These are phyloP conservation scores for Benthosema pterotum DNA, from an alignment of 2,797 vertebrate species.

Conservation along the genomic window DNA sequence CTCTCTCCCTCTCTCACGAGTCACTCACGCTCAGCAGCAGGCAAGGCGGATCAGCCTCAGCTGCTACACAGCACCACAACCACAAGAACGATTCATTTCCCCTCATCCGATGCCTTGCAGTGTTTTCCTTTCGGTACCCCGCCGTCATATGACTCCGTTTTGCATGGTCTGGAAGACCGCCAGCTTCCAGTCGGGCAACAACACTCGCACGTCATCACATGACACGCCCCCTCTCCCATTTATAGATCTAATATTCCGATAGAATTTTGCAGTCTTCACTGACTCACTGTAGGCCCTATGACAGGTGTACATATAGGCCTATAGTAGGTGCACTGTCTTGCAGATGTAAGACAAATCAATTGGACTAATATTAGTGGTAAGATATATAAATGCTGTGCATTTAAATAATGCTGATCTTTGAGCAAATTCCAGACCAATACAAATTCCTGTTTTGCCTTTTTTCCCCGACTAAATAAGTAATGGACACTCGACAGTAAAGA, in stretches of 20 bases:
- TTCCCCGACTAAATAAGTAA: too few relatives aligned
- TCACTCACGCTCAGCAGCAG: conserved; percentile 5
- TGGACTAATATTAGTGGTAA: background rate
- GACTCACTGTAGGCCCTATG: too few relatives aligned
- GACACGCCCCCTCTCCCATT: background rate
- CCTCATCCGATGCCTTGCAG: conserved; percentile 27
- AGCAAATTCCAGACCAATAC: too few relatives aligned
- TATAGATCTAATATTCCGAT: too few relatives aligned
- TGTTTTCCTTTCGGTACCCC: conserved; percentile 25
- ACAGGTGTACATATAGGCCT: too few relatives aligned
- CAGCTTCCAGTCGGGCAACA: conserved; percentile 1
- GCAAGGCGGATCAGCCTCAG: background rate
- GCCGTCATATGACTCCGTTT: conserved; percentile 54
- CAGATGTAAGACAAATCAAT: background rate
- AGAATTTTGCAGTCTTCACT: background rate
- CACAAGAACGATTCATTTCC: background rate
- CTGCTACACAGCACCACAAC: background rate
- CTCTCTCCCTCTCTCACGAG: background rate
- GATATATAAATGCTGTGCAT: background rate
- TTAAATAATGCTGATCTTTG: too few relatives aligned
- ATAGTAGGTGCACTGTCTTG: too few relatives aligned
- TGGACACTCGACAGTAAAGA: too few relatives aligned
- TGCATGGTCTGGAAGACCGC: conserved; percentile 42
- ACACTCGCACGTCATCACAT: background rate
- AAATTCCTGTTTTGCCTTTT: too few relatives aligned